A percentile compares a stretch with the other conserved stretches of the same genome.
These are phyloP conservation scores for Amiota mariae DNA, from an alignment of 2,888 invertebrate species.

Conservation along the genomic window DNA sequence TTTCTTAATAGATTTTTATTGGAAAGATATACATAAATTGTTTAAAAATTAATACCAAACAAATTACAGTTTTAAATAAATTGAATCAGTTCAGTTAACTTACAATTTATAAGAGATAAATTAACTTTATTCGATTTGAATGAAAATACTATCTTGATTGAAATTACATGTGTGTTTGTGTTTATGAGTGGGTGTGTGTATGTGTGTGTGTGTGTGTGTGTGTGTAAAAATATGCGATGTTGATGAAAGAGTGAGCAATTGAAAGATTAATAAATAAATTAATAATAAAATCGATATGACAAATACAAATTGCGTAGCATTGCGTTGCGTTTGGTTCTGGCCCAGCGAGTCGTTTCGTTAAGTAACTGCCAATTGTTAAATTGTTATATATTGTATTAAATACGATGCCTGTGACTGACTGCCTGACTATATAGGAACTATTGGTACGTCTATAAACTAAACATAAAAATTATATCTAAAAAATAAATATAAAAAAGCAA, in stretches of 20 bases:
- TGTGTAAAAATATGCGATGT: not conserved
- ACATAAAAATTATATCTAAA: conserved; percentile 22
- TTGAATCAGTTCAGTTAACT: conserved; percentile 59
- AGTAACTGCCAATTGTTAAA: conserved; percentile 58
- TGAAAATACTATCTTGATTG: conserved; percentile 13
- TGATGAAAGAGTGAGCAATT: not conserved
- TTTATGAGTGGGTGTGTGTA: not conserved
- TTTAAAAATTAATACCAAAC: conserved; percentile 46
- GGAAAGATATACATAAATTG: conserved; percentile 43
- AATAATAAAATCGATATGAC: not conserved
- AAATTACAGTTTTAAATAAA: conserved; percentile 33
- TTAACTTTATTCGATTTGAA: conserved; percentile 21
- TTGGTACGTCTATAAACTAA: conserved; percentile 52
- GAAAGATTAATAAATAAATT: not conserved
- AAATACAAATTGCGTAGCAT: conserved; percentile 1
- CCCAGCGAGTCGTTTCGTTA: conserved; percentile 42
- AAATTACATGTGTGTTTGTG: conserved; percentile 11
- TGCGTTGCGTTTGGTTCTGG: conserved; percentile 30
- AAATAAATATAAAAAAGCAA: conserved; percentile 20
- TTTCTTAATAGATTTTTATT: conserved; percentile 42
- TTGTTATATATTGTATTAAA: conserved; percentile 20
- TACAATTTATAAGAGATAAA: conserved; percentile 47
- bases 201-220: not conserved
- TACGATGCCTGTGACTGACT: conserved; percentile 41
- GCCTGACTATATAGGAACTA: conserved; percentile 64